Conservation (phyloP, 2,888 invertebrate species). For the Leptopilina drosophilae region DNA sequence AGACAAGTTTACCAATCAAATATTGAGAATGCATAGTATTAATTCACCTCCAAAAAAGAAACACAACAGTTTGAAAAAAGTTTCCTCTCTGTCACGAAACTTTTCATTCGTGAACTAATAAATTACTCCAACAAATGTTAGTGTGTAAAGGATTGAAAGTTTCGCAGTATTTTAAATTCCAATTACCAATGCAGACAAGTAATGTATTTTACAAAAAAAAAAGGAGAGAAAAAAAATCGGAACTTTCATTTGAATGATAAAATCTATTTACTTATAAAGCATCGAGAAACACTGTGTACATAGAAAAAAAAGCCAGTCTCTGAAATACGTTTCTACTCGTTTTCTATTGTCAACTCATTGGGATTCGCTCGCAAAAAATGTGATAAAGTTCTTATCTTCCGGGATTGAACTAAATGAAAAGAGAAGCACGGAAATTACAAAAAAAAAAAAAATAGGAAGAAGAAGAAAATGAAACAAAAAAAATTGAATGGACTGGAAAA, state of each 20-base stretch:
- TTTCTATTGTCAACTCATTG: not conserved
- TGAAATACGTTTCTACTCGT: constrained; percentile 6
- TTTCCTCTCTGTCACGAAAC: not conserved
- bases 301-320: not conserved
- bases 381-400: constrained; percentile 47
- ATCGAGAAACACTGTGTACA: too few relatives aligned
- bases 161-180: too few relatives aligned
- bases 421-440: constrained; percentile 47
- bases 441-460: not conserved
- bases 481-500: constrained; percentile 55
- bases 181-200: too few relatives aligned
- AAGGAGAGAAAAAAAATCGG: too few relatives aligned
- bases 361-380: constrained; percentile 2
- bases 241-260: too few relatives aligned
- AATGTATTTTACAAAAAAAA: too few relatives aligned
- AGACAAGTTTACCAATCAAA: not conserved
- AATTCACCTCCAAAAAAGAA: not conserved
- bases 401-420: constrained; percentile 63
- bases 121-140: not conserved
- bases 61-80: not conserved
- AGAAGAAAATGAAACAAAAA: constrained; percentile 55
- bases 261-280: too few relatives aligned
- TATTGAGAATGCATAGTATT: not conserved
- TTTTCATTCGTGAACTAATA: not conserved
- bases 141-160: too few relatives aligned